phyloP scores from a whole-genome alignment of 2,888 invertebrate species.

The Phlogophora meticulosa region DNA sequence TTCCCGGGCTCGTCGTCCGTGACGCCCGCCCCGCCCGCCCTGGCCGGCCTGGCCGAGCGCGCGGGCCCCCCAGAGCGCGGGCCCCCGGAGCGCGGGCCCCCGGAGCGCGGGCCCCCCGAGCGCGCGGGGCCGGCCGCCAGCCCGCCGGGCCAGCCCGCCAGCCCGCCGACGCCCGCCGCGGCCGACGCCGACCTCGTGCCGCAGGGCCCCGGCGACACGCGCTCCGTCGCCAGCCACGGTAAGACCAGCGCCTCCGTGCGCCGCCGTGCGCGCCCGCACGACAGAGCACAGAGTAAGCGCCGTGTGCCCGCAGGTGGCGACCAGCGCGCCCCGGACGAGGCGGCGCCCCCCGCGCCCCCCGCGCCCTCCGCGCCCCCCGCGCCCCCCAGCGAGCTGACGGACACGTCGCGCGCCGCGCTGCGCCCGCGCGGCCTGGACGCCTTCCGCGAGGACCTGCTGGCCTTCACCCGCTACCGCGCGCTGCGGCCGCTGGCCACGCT shows the following conservation, averaged over 20 bases:
- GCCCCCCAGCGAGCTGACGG: background rate
- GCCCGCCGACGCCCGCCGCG: slow-evolving; percentile 33
- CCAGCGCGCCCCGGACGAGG: slow-evolving; percentile 74
- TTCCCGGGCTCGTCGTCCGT: slow-evolving; percentile 85
- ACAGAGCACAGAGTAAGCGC: background rate
- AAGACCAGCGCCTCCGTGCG: too few species aligned
- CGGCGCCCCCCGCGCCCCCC: slow-evolving; percentile 16
- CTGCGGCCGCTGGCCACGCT: slow-evolving; percentile 96
- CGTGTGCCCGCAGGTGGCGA: slow-evolving; percentile 64
- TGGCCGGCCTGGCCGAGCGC: slow-evolving; percentile 31
- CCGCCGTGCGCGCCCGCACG: too few species aligned
- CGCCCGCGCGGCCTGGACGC: slow-evolving; percentile 91
- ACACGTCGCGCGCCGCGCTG: slow-evolving; percentile 28
- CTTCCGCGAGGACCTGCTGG: slow-evolving; percentile 95
- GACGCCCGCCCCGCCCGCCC: slow-evolving; percentile 72
- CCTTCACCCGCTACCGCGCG: slow-evolving; percentile 78
- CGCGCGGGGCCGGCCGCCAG: slow-evolving; percentile 24
- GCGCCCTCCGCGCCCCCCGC: slow-evolving; percentile 45
- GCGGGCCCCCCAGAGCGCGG: slow-evolving; percentile 16
- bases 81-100: slow-evolving; percentile 42
- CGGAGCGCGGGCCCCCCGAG: slow-evolving; percentile 33
- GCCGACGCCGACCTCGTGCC: slow-evolving; percentile 71
- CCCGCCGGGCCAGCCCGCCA: slow-evolving; percentile 54
- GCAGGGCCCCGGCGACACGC: slow-evolving; percentile 59
- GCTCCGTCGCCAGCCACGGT: slow-evolving; percentile 39